Base-by-base conservation (phyloP, 2,797 vertebrate species). In the Philypnodon macrostomus region DNA sequence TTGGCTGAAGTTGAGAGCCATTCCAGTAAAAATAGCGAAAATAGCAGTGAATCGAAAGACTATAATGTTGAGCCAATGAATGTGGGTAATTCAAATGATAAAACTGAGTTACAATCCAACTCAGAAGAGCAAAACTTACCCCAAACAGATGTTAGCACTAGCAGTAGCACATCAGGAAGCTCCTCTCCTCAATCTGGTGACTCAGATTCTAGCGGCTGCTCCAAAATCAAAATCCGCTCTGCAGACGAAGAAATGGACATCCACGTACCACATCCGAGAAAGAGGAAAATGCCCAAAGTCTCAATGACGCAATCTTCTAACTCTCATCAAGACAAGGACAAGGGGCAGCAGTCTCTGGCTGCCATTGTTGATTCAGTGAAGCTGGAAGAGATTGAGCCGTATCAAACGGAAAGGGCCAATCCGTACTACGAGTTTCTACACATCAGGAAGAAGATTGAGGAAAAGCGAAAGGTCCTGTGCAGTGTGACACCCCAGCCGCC, bases 371-470 rank as follows among this genome's bases (percentile, higher is more conserved):
- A 98, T 80, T 92, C 95, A 14, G 82, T 99, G 34, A 98, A 99
- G 83, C 89, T 99, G 53, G 97, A 99, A 79, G 96, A 98, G 85
- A 99, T 99, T 16, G 83, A 98, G 58, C 97, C 97, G 0, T 99
- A 99, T 71, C 96, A 94, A 85, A 95, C 96, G 0, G 97, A 98
- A 71, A 87, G 96, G 45, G 94, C 96, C 67, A 99, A 99, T 88
- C 96, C 97, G 0, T 98, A 99, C 82, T 99, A 97, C 61, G 96
- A 99, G 69, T 99, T 94, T 70, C 86, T 99, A 73, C 97, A 99
- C 79, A 99, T 99, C 83, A 88, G 96, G 37, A 96, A 88, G 81
- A 98, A 97, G 85, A 97, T 99, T 35, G 97, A 99, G 81, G 97
- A 98, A 86, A 98, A 95, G 70, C 94, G 95, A 76, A 98, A 98